Base-by-base conservation (phyloP, 1,140 invertebrate species). In the Laupala kohalensis region DNA sequence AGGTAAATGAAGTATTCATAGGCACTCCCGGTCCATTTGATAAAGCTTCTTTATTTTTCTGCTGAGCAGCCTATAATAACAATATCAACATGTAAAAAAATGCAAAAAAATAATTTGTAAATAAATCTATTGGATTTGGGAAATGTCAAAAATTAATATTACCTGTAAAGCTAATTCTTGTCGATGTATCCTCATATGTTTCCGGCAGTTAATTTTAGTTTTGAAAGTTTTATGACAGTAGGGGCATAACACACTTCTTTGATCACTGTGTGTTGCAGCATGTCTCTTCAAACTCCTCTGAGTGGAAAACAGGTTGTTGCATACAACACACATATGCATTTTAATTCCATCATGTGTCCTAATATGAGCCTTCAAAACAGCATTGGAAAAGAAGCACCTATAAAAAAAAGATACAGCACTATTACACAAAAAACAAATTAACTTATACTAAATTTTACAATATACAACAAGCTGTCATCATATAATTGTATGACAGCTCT, bases 161-260 rank as follows among this genome's bases (percentile, higher is more conserved):
- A 74, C 73, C 69, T 70, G 69, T 9, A 71, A 29, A 28, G 82
- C 82, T 9, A 85, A 74, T 73, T 89, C 87, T 62, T 84, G 81
- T 76, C 84, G 85, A 78, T 91, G 89, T 23, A 85, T 85, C 75
- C 87, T 87, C 79, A 91, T 90, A 76, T 92, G 90, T 74, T 88
- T 89, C 74, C 86, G 84, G 76, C 88, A 89, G 75, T 87, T 85
- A 3, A 86, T 83, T 26, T 83, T 83, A 2, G 87, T 88, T 78
- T 90, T 91, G 77, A 90, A 92, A 4, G 83, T 86, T 78, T 89
- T 89, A 71, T 86, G 84, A 78, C 90, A 92, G 76, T 90, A 89
- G 0, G 89, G 89, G 79, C 90, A 90, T 82, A 89, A 86, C 76
- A 83, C 89, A 3, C 87, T 86, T 19, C 87, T 78, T 64, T 83